A percentile compares a stretch with the other conserved stretches of the same genome.
Evolutionary conservation across 37 sponge, comb jelly and placozoan species (phyloP).

Genomic region (Crambe crambe): DNA sequence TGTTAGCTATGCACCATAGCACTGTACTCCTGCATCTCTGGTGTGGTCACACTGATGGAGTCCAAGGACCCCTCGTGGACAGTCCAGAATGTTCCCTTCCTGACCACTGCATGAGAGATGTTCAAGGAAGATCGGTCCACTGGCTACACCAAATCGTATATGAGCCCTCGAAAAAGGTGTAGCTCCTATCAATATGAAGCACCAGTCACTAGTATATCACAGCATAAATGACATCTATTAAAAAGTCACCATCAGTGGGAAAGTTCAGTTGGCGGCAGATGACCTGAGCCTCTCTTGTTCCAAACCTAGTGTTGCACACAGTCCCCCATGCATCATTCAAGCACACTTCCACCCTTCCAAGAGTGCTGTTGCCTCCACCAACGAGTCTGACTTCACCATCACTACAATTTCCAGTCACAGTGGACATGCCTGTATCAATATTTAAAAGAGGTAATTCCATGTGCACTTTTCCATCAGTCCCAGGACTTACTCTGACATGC

Average conservation of each 20-base stretch:
- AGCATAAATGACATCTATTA: not conserved
- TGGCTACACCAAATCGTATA: constrained; percentile 21
- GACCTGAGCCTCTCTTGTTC: constrained; percentile 1
- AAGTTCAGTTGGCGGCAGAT: constrained; percentile 4
- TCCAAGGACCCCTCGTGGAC: not conserved
- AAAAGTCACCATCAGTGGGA: not conserved
- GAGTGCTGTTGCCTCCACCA: not conserved
- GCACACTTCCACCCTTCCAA: constrained; percentile 16
- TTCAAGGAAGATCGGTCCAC: constrained; percentile 26
- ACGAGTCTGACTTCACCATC: constrained; percentile 3
- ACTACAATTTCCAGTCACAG: not conserved
- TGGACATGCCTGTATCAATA: no score
- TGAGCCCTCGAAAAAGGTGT: not conserved
- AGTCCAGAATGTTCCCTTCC: constrained; percentile 7
- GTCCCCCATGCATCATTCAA: constrained; percentile 27
- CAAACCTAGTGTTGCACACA: constrained; percentile 12
- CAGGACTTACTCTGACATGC: constrained; percentile 9
- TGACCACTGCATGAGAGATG: constrained; percentile 10
- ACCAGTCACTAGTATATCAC: not conserved
- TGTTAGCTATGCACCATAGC: constrained; percentile 36
- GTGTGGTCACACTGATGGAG: constrained; percentile 31
- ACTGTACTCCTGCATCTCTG: constrained; percentile 34
- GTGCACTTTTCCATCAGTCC: no score
- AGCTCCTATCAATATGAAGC: not conserved
- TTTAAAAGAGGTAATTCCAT: no score